phyloP scores from a whole-genome alignment of 2,888 invertebrate species.

The Bellardia bayeri region DNA sequence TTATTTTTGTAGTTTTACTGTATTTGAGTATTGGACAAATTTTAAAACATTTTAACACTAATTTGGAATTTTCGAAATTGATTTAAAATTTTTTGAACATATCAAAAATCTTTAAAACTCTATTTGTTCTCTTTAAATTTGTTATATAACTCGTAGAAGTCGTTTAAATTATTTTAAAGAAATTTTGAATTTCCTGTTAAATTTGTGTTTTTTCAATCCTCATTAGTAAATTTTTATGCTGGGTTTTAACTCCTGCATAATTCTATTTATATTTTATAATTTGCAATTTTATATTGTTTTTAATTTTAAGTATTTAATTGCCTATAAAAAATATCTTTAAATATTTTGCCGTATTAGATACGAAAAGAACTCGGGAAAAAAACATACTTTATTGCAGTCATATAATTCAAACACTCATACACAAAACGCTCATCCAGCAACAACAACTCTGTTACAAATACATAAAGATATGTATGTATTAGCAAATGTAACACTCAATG shows the following conservation, averaged over 20 bases:
- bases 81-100: background rate
- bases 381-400: constrained; percentile 36
- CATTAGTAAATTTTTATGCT: constrained; percentile 7
- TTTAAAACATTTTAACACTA: no score
- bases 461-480: constrained; percentile 32
- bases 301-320: constrained; percentile 38
- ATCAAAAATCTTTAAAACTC: background rate
- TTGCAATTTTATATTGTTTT: background rate
- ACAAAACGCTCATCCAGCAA: background rate
- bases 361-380: background rate
- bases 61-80: background rate
- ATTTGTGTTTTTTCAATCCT: background rate
- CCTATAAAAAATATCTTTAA: constrained; percentile 39
- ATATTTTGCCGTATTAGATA: background rate
- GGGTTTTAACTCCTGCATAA: background rate
- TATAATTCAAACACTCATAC: constrained; percentile 12
- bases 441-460: constrained; percentile 8
- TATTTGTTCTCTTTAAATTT: background rate
- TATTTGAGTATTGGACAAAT: no score
- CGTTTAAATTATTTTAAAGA: background rate
- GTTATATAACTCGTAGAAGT: background rate
- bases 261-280: constrained; percentile 7
- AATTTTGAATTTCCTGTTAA: background rate
- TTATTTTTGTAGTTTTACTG: no score
- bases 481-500: constrained; percentile 69